Evolutionary conservation across 2,113 vertebrate genomes (phyloP), one percentile per base, ranked within the genome.

Genomic region (Cyanoramphus novaezelandiae): DNA sequence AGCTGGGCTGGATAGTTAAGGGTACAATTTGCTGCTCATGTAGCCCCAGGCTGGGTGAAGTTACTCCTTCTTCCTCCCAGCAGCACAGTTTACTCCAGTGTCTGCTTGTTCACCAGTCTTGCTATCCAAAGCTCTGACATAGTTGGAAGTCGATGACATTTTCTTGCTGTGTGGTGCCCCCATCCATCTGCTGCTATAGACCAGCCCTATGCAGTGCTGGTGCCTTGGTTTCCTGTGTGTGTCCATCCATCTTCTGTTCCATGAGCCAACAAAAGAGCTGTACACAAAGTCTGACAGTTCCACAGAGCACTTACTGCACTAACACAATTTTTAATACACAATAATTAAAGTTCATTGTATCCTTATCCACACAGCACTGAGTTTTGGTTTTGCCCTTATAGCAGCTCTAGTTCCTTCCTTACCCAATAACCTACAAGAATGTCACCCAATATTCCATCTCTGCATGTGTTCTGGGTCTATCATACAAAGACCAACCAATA

Each of bases 11-110:
- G 41, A 24, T 31, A 41, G 41, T 7, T 0, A 0, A 70, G 31
- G 29, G 17, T 62, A 37, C 24, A 59, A 13, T 46, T 63, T 79
- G 6, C 29, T 43, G 20, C 25, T 86, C 23, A 17, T 7, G 33
- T 72, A 80, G 27, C 7, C 25, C 39, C 25, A 15, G 7, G 2
- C 4, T 3, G 14, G 2, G 1, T 0, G 6, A 71, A 59, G 6
- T 68, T 63, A 14, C 5, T 82, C 50, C 35, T 77, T 76, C 15
- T 81, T 71, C 31, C 13, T 84, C 41, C 16, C 74, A 78, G 69
- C 55, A 70, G 10, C 28, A 35, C 19, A 13, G 71, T 79, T 79
- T 75, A 67, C 15, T 70, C 29, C 47, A 35, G 5, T 17, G 28
- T 79, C 70, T 84, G 53, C 20, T 57, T 68, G 31, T 35, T 55